These are phyloP conservation scores for Sceloporus undulatus DNA, from an alignment of 2,113 vertebrate species.

Conservation along the genomic window DNA sequence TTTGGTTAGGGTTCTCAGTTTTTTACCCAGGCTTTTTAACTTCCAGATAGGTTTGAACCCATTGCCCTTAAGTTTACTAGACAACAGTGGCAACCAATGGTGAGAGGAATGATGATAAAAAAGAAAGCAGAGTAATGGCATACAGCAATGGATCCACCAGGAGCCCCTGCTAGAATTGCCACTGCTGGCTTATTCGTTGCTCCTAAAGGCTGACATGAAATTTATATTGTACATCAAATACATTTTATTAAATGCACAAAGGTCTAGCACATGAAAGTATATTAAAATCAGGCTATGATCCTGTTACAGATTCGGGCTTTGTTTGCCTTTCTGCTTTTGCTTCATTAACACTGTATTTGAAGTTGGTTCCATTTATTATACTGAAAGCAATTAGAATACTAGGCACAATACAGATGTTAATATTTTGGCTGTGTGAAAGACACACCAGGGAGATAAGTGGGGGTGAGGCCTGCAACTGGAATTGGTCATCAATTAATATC, in stretches of 20 bases:
- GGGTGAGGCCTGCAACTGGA: background rate
- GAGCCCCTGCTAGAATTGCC: too few relatives aligned
- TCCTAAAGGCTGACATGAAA: too few relatives aligned
- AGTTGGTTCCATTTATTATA: background rate
- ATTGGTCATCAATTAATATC: constrained; percentile 56
- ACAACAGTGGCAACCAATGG: too few relatives aligned
- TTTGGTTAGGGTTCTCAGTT: too few relatives aligned
- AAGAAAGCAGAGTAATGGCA: too few relatives aligned
- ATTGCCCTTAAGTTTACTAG: too few relatives aligned
- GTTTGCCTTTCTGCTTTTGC: constrained; percentile 32
- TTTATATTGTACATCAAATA: constrained; percentile 12
- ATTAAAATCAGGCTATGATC: background rate
- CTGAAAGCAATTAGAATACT: constrained; percentile 28
- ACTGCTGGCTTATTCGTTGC: too few relatives aligned
- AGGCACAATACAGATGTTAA: constrained; percentile 24
- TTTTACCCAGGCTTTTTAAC: too few relatives aligned
- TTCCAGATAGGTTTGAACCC: too few relatives aligned
- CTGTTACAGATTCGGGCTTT: background rate
- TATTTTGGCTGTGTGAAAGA: constrained; percentile 35
- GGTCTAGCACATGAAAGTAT: background rate
- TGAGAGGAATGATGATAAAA: too few relatives aligned
- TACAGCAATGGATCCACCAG: too few relatives aligned
- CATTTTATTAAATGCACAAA: constrained; percentile 30
- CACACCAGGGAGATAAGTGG: too few relatives aligned
- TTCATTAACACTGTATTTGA: constrained; percentile 14